These are phyloP conservation scores for Parus major DNA, from an alignment of 2,113 vertebrate genomes.

Conservation along the genomic window DNA sequence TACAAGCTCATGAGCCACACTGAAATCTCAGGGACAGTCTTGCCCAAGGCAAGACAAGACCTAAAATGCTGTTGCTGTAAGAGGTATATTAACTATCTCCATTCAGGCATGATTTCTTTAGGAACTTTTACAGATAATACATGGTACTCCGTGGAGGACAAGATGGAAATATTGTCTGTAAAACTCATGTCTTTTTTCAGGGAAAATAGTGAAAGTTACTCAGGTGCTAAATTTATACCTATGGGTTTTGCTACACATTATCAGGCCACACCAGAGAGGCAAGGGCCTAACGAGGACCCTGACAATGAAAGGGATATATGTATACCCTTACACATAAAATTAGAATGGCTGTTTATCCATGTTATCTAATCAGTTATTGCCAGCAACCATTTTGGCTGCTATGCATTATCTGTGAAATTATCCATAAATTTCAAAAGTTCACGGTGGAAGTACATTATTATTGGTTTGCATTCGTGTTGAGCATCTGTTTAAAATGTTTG, in stretches of 20 bases:
- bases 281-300: not conserved
- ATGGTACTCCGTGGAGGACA: not conserved
- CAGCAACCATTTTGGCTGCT: not conserved
- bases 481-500: constrained; percentile 21
- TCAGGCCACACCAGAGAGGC: not conserved
- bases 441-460: not conserved
- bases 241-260: not conserved
- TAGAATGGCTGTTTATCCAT: not conserved
- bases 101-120: not conserved
- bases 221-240: not conserved
- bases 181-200: not conserved
- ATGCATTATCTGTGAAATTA: not conserved
- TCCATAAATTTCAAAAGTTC: constrained; percentile 12
- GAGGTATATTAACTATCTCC: not conserved
- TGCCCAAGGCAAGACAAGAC: not conserved
- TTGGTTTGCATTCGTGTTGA: not conserved
- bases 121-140: not conserved
- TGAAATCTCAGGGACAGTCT: not conserved
- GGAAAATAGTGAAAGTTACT: not conserved
- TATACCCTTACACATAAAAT: not conserved
- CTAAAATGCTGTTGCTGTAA: not conserved
- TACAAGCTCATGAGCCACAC: not conserved
- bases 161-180: not conserved
- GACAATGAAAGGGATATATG: not conserved
- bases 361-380: not conserved